Evolutionary conservation across 2,888 invertebrate species (phyloP).

Genomic region (Scrobipalpa atriplicella): DNA sequence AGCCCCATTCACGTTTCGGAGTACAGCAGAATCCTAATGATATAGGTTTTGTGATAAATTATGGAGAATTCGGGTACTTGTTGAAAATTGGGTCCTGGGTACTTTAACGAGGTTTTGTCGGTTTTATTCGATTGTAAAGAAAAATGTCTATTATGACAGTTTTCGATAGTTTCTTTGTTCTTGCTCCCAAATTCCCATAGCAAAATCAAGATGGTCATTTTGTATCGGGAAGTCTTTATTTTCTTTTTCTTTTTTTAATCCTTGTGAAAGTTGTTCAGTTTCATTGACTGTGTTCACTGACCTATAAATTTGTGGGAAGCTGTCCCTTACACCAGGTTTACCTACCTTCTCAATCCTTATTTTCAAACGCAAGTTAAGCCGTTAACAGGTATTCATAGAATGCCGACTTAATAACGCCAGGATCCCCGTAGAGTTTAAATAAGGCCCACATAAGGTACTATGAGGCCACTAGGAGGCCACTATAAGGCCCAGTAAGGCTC

Average conservation of each 20-base stretch:
- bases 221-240: too few relatives aligned
- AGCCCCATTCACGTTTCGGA: background rate
- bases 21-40: slow-evolving; percentile 13
- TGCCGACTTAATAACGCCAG: slow-evolving; percentile 36
- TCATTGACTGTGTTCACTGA: too few relatives aligned
- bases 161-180: too few relatives aligned
- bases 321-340: too few relatives aligned
- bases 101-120: background rate
- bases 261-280: too few relatives aligned
- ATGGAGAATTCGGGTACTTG: background rate
- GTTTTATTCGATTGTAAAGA: too few relatives aligned
- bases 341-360: background rate
- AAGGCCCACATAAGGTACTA: slow-evolving; percentile 15
- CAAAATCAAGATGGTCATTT: too few relatives aligned
- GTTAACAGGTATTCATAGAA: slow-evolving; percentile 34
- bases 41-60: slow-evolving; percentile 3
- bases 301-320: too few relatives aligned
- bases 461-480: slow-evolving; percentile 11
- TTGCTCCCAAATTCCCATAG: too few relatives aligned
- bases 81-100: background rate
- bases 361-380: background rate
- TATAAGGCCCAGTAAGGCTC: slow-evolving; percentile 16
- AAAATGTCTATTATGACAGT: too few relatives aligned
- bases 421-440: slow-evolving; percentile 25
- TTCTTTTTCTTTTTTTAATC: too few relatives aligned